Evolutionary conservation across 2,797 vertebrate genomes (phyloP), one percentile per base, ranked within the genome.

Genomic region (Onychomys arenicola): DNA sequence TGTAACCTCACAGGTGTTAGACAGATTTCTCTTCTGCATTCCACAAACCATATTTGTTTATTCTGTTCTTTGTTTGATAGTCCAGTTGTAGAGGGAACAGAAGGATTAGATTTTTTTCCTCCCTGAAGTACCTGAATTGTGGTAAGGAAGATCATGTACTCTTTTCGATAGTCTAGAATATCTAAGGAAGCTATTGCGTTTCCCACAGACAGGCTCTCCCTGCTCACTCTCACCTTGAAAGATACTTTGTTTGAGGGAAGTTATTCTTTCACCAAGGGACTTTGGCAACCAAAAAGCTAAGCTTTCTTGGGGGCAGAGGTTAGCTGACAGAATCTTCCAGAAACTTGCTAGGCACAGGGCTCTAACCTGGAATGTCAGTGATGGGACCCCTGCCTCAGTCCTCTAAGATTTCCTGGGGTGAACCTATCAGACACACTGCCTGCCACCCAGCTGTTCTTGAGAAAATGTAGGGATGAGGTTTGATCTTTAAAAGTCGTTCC

Each of bases 401-500:
- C 75, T 83, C 55, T 46, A 55, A 89, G 82, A 67, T 55, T 34
- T 78, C 57, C n/a, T 52, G 7, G 59, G 89, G 43, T 76, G 63
- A 2, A 0, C 90, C 61, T 49, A 73, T 59, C 75, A 61, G 81
- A 55, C 52, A 65, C 40, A 37, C 40, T 46, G 2, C 9, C 8
- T 37, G 49, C 65, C 69, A 75, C 37, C 21, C 37, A 75, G 27
- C 52, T 85, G 57, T 40, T 93, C 57, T 76, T 90, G 89, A 94
- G 80, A 93, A 94, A 85, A 29, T 83, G 63, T 55, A 81, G 34
- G 40, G 80, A 52, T 27, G 29, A 67, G 78, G 87, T 32, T 85
- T 90, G 71, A 80, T 81, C 65, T 91, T 93, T 94, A 78, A 95
- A 97, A 96, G 87, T 97, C 89, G 87, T 75, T 71, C 32, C 81